Conservation (phyloP, 2,888 invertebrate species). For the Drosophila picticornis region DNA sequence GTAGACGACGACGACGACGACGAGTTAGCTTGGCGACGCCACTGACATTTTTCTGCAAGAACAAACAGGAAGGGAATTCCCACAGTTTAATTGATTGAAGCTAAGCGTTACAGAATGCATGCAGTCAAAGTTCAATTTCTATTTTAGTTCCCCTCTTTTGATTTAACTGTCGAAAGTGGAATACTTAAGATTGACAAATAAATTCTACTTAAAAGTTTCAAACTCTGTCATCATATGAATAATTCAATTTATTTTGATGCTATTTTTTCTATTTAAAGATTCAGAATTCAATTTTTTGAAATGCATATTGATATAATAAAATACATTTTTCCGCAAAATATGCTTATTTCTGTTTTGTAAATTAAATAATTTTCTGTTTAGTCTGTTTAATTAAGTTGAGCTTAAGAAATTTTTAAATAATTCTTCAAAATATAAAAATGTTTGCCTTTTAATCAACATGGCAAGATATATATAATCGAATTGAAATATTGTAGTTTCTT, state of each 20-base stretch:
- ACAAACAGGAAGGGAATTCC: too few species aligned
- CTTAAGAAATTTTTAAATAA: background rate
- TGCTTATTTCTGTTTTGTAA: background rate
- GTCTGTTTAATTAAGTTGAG: background rate
- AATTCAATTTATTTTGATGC: background rate
- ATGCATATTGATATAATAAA: background rate
- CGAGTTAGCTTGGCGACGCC: constrained; percentile 60
- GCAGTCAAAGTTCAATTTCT: background rate
- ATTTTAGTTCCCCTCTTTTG: background rate
- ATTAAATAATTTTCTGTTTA: background rate
- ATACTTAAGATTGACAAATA: background rate
- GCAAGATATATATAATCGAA: background rate
- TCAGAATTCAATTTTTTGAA: background rate
- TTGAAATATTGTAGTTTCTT: background rate
- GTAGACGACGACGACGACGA: constrained; percentile 34
- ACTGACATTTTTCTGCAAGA: constrained; percentile 52
- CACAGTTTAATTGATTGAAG: background rate
- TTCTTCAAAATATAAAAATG: background rate
- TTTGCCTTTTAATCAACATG: background rate
- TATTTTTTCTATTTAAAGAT: background rate
- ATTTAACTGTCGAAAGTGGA: background rate
- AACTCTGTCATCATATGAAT: background rate
- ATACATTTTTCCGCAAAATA: background rate
- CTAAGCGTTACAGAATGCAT: background rate
- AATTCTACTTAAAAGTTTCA: background rate